Conservation (phyloP, 2,888 invertebrate genomes). For the Sycophila texana region DNA sequence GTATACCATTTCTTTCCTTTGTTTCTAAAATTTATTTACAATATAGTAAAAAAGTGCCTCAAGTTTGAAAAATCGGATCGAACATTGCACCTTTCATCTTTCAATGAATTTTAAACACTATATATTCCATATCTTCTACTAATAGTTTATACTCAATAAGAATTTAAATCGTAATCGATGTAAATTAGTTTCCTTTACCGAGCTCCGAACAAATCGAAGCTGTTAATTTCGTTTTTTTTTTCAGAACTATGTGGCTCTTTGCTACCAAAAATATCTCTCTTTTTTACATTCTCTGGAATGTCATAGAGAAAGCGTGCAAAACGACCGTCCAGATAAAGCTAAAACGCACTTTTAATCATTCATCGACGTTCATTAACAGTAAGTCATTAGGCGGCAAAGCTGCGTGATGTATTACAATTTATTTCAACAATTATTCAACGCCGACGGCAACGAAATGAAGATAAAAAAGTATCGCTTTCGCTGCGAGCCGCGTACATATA, state of each 20-base stretch:
- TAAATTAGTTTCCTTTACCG: not conserved
- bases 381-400: slow-evolving; percentile 29
- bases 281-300: slow-evolving; percentile 46
- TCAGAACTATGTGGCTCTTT: slow-evolving; percentile 35
- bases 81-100: slow-evolving; percentile 44
- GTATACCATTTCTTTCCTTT: slow-evolving; percentile 35
- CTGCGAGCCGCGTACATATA: slow-evolving; percentile 36
- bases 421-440: slow-evolving; percentile 44
- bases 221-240: slow-evolving; percentile 33
- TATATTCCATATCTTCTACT: too few relatives aligned
- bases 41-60: slow-evolving; percentile 55
- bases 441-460: slow-evolving; percentile 42
- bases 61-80: slow-evolving; percentile 50
- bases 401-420: slow-evolving; percentile 18
- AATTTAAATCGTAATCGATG: too few relatives aligned
- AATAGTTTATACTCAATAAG: too few relatives aligned
- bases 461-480: slow-evolving; percentile 36
- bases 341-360: slow-evolving; percentile 39
- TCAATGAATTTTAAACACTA: slow-evolving; percentile 3
- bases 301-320: slow-evolving; percentile 45
- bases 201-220: slow-evolving; percentile 37
- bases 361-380: slow-evolving; percentile 21
- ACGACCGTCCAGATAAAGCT: slow-evolving; percentile 35
- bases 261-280: slow-evolving; percentile 51
- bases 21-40: slow-evolving; percentile 54